Percentiles rank a stretch among this genome's conserved stretches.
Evolutionary conservation across 30 jellyfish, hydroid and myxozoan genomes (phyloP).

Genomic region (Hydractinia symbiolongicarpus): DNA sequence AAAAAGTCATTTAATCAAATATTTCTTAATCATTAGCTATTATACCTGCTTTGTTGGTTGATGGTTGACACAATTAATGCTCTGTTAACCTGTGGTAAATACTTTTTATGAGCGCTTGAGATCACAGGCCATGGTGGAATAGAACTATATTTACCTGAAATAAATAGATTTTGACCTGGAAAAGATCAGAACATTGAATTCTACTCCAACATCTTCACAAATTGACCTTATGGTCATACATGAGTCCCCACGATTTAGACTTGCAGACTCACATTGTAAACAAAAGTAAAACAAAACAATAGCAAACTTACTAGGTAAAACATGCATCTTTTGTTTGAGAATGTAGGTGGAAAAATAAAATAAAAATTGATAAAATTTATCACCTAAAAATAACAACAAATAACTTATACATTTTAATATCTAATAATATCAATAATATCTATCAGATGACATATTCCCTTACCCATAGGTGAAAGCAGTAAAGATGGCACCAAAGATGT

Average conservation of each 20-base stretch:
- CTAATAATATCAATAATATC: neutral
- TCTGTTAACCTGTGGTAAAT: constrained; percentile 1
- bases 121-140: constrained; percentile 10
- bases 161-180: neutral
- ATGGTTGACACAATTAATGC: neutral
- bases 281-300: neutral
- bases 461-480: constrained; percentile 75
- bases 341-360: constrained; percentile 14
- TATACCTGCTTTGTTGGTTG: neutral
- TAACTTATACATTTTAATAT: neutral
- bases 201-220: no score
- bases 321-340: constrained; percentile 17
- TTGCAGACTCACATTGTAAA: no score
- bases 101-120: neutral
- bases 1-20: no score
- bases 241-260: no score
- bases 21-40: neutral
- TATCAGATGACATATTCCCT: neutral
- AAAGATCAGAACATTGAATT: neutral
- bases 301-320: constrained; percentile 11
- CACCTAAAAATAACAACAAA: constrained; percentile 46
- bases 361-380: constrained; percentile 46
- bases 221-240: no score
- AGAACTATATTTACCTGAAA: neutral
- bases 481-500: constrained; percentile 65